Base-by-base conservation (phyloP, 2,888 invertebrate species). In the Euclidia mi region DNA sequence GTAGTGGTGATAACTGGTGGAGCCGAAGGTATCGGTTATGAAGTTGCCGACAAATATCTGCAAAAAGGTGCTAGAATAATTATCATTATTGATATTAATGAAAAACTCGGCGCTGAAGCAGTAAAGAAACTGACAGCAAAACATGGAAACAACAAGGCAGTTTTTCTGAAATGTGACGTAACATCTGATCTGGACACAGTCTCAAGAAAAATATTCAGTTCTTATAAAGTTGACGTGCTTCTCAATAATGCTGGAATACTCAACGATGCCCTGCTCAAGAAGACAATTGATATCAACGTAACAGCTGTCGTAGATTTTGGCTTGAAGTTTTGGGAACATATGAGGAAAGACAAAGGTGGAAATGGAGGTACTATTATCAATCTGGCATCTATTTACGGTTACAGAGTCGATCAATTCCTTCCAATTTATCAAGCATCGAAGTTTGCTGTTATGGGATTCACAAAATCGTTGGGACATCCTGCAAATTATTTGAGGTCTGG, bases 311-410 rank as follows among this genome's bases (percentile, higher is more conserved):
- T 86, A 2, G 82, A 85, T 35, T 90, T 95, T 69, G 92, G 93
- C 0, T 68, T 95, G n/a, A 88, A 95, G 31, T 96, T 94, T 41
- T 90, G 95, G 78, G 90, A 96, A 50, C 92, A 95, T 75, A 95
- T 96, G 95, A 90, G 95, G n/a, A 93, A 85, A 38, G 92, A 95
- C 58, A 93, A 90, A 49, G 92, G 94, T 0, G 95, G 95, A 0
- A 84, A 87, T 31, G 96, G 96, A 7, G 96, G 96, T 0, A 94
- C 95, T 0, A 95, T 97, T 41, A 90, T 96, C n/a, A 97, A 97
- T 78, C 88, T 96, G 15, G 93, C 96, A 0, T 96, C 96, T 0
- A 94, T 95, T 15, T 93, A 95, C 56, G 96, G 96, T 0, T 89
- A 94, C 38, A 87, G 90, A 68, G 84, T 95, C 0, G 86, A 94